Percentiles rank a stretch among this genome's conserved stretches.
These are phyloP conservation scores for Eutrigla gurnardus DNA, from an alignment of 2,797 vertebrate genomes.

Conservation along the genomic window DNA sequence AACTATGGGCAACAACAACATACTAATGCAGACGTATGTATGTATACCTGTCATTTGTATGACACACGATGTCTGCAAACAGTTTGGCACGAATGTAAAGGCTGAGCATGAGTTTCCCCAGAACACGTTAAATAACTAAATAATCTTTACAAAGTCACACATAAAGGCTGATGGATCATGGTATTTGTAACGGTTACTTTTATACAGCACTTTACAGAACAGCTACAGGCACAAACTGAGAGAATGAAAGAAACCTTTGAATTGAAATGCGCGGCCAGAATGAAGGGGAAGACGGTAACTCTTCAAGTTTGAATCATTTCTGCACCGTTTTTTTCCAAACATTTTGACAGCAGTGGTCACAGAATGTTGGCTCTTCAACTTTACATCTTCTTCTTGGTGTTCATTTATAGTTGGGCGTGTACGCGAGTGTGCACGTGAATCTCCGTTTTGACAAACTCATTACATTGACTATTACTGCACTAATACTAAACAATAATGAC, in stretches of 20 bases:
- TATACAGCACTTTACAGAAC: conserved; percentile 84
- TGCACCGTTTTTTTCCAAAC: conserved; percentile 17
- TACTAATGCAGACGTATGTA: conserved; percentile 69
- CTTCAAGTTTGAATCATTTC: conserved; percentile 34
- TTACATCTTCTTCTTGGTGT: conserved; percentile 5
- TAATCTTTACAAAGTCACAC: conserved; percentile 78
- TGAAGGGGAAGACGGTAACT: conserved; percentile 57
- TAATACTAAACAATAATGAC: conserved; percentile 51
- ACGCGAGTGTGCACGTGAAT: conserved; percentile 35
- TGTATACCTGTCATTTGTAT: conserved; percentile 66
- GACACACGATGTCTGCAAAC: conserved; percentile 81
- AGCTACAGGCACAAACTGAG: conserved; percentile 83
- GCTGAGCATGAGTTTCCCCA: conserved; percentile 72
- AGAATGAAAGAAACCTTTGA: conserved; percentile 57
- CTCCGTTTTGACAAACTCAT: conserved; percentile 50
- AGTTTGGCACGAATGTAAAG: conserved; percentile 88
- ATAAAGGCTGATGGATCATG: conserved; percentile 75
- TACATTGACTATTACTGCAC: conserved; percentile 55
- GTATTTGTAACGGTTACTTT: conserved; percentile 75
- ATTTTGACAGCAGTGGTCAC: conserved; percentile 19
- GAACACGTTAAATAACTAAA: conserved; percentile 76
- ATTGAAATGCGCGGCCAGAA: conserved; percentile 65
- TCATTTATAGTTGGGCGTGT: conserved; percentile 30
- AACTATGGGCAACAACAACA: conserved; percentile 67
- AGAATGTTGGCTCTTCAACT: conserved; percentile 13